Evolutionary conservation across 2,113 vertebrate species (phyloP).

Genomic region (Pontoporia blainvillei): DNA sequence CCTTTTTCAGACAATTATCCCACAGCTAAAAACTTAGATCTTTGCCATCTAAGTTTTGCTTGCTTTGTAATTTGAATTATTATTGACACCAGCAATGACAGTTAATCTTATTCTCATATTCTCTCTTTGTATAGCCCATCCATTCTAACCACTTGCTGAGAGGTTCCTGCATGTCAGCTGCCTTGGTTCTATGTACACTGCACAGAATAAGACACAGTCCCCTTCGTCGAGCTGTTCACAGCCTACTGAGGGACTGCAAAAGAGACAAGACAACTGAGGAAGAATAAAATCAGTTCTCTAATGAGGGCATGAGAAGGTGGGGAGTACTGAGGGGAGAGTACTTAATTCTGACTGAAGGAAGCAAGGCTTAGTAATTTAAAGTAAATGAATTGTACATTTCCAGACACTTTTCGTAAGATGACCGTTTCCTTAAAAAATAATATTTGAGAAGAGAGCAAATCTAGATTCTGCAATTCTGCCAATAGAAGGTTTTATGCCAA

Average conservation of each 20-base stretch:
- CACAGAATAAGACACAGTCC: neutral
- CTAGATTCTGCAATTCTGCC: neutral
- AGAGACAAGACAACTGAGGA: neutral
- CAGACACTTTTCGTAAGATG: neutral
- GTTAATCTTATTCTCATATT: neutral
- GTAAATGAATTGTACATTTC: neutral
- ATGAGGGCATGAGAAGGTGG: neutral
- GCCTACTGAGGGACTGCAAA: neutral
- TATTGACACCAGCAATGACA: neutral
- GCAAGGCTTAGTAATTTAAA: neutral
- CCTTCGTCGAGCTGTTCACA: neutral
- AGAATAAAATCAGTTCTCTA: neutral
- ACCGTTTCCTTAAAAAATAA: neutral
- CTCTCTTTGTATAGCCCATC: neutral
- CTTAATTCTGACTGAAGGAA: constrained; percentile 21
- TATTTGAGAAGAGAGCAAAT: neutral
- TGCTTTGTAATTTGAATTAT: neutral
- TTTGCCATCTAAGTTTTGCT: neutral
- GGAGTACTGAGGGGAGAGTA: neutral
- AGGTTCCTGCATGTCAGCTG: neutral
- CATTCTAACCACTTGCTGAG: neutral
- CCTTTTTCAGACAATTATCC: neutral
- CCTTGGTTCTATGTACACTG: neutral
- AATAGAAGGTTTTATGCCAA: neutral
- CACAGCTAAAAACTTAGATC: neutral